Base-by-base conservation (phyloP, 1,140 invertebrate species). In the Meteorus sp. region DNA sequence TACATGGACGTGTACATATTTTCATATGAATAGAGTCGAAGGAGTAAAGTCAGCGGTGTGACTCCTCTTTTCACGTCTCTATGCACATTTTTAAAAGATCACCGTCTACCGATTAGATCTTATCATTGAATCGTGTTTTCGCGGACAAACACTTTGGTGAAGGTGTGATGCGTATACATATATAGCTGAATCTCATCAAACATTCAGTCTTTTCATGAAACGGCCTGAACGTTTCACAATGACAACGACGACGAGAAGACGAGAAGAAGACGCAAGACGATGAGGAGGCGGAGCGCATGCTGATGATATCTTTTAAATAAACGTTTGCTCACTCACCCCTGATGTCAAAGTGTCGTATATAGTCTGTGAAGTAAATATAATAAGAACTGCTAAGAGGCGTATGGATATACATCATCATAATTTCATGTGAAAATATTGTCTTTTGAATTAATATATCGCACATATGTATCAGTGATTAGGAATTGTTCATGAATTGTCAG, bases 291-390 rank as follows among this genome's bases (percentile, higher is more conserved):
- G 13, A 13, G 11, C 23, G 44, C 9, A 22, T 29, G 47, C 20
- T 13, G 60, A 72, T 69, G 44, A 53, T 70, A 72, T 71, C 69
- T 65, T 60, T 52, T 68, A 65, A 72, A 67, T 65, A 72, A 71
- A 69, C 62, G 61, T 72, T 72, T 67, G 52, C 65, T 60, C 41
- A 56, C 41, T 58, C 22, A 51, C 31, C 23, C 20, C 19, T 13
- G 17, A 8, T 17, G 15, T 39, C 8, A 3, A 15, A 13, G 6
- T 11, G 11, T 6, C 29, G 11, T 39, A 13, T 15, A 39, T 39
- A 39, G 8, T n/a, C 15, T 6, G 11, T 41, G 13, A 54, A 2
- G 17, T 8, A 7, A 22, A 9, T 31, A 27, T 19, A 33, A 8
- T 7, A 29, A 1, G 23, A 13, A 15, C 25, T 25, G 47, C n/a